These are phyloP conservation scores for Delichon dasypus DNA, from an alignment of 2,797 vertebrate species.

Conservation along the genomic window DNA sequence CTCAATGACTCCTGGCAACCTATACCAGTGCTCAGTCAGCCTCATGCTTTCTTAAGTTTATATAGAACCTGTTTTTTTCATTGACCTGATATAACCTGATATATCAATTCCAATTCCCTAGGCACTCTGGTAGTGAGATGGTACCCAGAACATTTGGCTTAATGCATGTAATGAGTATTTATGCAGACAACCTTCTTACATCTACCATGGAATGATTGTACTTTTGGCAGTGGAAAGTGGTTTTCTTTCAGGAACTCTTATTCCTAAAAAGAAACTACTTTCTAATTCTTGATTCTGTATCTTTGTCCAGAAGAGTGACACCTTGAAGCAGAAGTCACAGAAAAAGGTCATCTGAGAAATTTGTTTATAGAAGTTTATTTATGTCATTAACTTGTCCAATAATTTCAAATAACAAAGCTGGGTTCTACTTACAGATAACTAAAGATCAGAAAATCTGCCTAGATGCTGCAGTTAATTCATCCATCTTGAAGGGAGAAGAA, in stretches of 20 bases:
- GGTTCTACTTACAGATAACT: neutral
- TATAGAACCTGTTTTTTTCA: neutral
- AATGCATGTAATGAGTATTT: neutral
- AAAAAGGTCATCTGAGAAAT: neutral
- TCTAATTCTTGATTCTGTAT: neutral
- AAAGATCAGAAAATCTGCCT: neutral
- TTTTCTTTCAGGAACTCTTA: neutral
- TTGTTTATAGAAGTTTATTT: neutral
- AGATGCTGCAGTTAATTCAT: neutral
- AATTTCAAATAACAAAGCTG: neutral
- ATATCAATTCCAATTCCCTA: neutral
- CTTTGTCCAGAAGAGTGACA: neutral
- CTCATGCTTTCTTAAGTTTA: neutral
- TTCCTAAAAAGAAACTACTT: neutral
- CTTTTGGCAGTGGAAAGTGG: neutral
- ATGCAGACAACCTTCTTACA: neutral
- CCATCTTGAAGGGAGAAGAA: neutral
- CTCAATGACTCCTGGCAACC: neutral
- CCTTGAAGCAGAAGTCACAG: neutral
- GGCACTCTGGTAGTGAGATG: neutral
- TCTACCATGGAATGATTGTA: neutral
- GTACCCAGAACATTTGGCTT: neutral
- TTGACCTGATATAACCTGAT: neutral
- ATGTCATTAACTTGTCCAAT: neutral
- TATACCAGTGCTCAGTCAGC: neutral